Evolutionary conservation across 1,140 invertebrate genomes (phyloP).

Genomic region (Megathymus violae): DNA sequence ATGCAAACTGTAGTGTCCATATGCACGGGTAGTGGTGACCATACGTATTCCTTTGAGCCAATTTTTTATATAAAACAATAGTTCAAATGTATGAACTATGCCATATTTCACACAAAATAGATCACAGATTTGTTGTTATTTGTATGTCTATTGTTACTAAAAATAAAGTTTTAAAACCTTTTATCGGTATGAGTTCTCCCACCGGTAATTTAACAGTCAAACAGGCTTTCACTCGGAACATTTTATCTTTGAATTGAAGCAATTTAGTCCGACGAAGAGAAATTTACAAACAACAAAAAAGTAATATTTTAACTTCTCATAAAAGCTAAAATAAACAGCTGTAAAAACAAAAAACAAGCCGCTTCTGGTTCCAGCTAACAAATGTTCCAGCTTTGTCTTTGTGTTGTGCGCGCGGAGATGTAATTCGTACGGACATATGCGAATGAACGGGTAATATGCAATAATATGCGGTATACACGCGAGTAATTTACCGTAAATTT

Average conservation of each 20-base stretch:
- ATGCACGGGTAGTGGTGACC: too few species aligned
- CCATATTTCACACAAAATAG: too few species aligned
- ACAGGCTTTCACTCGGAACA: too few species aligned
- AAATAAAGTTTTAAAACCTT: too few species aligned
- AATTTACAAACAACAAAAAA: neutral
- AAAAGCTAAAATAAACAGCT: neutral
- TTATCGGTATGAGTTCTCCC: too few species aligned
- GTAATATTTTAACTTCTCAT: neutral
- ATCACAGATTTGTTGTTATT: too few species aligned
- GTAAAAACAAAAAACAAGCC: neutral
- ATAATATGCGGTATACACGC: constrained; percentile 14
- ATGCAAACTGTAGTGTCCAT: too few species aligned
- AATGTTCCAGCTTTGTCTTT: constrained; percentile 18
- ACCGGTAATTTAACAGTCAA: too few species aligned
- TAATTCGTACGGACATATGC: constrained; percentile 1
- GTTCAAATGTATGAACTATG: too few species aligned
- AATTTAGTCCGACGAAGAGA: neutral
- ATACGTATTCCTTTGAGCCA: too few species aligned
- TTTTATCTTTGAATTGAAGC: neutral
- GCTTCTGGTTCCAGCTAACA: neutral
- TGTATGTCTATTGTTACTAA: too few species aligned
- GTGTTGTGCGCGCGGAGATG: constrained; percentile 2
- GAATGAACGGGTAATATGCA: constrained; percentile 16
- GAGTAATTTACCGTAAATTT: constrained; percentile 18
- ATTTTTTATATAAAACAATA: too few species aligned